Evolutionary conservation across 2,888 invertebrate genomes (phyloP), one percentile per base, ranked within the genome.

Genomic region (Mimas tiliae): DNA sequence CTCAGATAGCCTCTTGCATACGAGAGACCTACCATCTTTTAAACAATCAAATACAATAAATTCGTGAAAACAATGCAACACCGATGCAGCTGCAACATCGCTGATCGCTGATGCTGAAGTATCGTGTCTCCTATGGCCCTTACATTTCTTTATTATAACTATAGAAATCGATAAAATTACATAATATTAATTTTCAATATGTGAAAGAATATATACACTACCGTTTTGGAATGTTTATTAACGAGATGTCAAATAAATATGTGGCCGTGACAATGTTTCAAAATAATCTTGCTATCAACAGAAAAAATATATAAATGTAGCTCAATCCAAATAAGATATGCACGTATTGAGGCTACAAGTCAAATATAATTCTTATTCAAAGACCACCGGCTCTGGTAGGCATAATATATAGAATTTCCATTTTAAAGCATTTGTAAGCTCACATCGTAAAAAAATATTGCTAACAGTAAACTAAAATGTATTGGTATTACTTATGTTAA

Each of bases 371-470:
- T 52, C 16, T 52, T 64, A 62, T 45, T 52, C 21, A 62, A 38
- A 50, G 14, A 34, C 14, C 62, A 62, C 52, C n/a, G 42, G 62
- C 63, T 21, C 47, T 52, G 42, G 16, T 33, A 12, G 34, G 47
- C 70, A 74, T 72, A 66, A 64, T 74, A 69, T 70, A 48, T 47
- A 16, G 21, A 58, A 27, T 3, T 27, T 27, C 4, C 21, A 33
- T 63, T 14, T 86, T 89, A 89, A 89, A 88, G 90, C 88, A 74
- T 86, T 74, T 76, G 75, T 90, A 91, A 91, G 90, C 90, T 91
- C 91, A 79, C 80, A 74, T 83, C 74, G 80, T 72, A 80, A 85
- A 83, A 79, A 72, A 85, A 80, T 68, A 74, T 65, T 80, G 80
- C 85, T 87, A 89, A 83, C 84, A 83, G 78, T 78, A 74, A 77